Conservation (phyloP, 2,888 invertebrate genomes). For the Nephrotoma guestfalica region DNA sequence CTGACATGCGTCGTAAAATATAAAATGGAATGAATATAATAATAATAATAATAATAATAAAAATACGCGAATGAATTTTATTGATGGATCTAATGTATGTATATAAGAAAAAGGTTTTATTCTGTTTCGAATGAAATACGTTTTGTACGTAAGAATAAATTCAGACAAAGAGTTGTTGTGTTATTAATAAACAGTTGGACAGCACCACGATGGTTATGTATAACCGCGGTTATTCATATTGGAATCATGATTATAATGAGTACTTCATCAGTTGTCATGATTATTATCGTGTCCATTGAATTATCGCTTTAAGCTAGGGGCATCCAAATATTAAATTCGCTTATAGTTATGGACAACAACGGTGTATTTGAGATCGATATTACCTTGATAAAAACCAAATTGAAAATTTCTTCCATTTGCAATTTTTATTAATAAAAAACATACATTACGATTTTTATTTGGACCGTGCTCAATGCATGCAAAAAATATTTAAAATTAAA, state of each 20-base stretch:
- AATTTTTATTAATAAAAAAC: neutral
- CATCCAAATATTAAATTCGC: neutral
- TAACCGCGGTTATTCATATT: neutral
- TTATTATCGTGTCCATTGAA: neutral
- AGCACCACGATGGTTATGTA: neutral
- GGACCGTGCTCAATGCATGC: neutral
- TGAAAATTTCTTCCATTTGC: neutral
- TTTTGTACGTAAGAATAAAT: neutral
- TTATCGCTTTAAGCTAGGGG: neutral
- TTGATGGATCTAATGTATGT: constrained; percentile 1
- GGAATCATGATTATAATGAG: neutral
- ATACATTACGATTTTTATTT: neutral
- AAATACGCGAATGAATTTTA: constrained; percentile 1
- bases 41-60: neutral
- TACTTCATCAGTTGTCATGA: neutral
- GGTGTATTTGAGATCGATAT: neutral
- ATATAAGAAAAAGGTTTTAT: neutral
- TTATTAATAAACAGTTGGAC: neutral
- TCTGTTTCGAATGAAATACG: neutral
- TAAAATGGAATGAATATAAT: constrained; percentile 1
- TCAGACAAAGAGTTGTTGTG: neutral
- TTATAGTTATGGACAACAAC: neutral
- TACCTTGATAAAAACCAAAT: neutral
- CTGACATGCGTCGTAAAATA: constrained; percentile 5
- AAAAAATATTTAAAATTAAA: neutral